Conservation (phyloP, 2,888 invertebrate genomes). For the Aphrophora alni region DNA sequence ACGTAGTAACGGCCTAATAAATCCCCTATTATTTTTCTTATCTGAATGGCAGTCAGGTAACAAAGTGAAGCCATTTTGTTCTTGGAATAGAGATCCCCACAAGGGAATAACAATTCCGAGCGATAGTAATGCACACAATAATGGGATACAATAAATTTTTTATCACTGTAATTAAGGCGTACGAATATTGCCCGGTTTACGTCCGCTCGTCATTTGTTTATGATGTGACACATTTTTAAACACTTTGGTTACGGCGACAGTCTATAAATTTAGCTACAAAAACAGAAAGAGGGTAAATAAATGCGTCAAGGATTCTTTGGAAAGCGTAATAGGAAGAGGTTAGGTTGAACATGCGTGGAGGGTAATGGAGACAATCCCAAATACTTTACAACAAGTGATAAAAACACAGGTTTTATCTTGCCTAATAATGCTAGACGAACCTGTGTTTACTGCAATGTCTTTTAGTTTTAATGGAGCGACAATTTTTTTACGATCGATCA, state of each 20-base stretch:
- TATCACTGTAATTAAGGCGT: not conserved
- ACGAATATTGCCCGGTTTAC: not conserved
- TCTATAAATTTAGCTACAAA: constrained; percentile 5
- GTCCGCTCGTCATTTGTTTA: not conserved
- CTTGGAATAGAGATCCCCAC: not conserved
- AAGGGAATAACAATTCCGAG: not conserved
- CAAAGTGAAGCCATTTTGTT: not conserved
- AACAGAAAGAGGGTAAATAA: not conserved
- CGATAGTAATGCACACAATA: not conserved
- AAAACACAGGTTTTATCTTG: not conserved
- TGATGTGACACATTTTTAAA: not conserved
- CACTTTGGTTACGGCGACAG: not conserved
- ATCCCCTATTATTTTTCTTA: not conserved
- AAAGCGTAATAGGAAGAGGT: not conserved
- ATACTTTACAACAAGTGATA: too few relatives aligned
- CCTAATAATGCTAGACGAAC: not conserved
- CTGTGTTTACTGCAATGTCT: not conserved
- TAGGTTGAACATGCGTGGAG: too few relatives aligned
- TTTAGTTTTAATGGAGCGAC: not conserved
- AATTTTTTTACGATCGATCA: too few relatives aligned
- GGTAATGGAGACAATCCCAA: too few relatives aligned
- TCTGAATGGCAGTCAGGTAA: not conserved
- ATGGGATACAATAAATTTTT: not conserved
- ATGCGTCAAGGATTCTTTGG: not conserved
- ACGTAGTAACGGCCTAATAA: not conserved